These are phyloP conservation scores for Sebastes oblongus DNA, from an alignment of 2,797 vertebrate genomes.

Conservation along the genomic window DNA sequence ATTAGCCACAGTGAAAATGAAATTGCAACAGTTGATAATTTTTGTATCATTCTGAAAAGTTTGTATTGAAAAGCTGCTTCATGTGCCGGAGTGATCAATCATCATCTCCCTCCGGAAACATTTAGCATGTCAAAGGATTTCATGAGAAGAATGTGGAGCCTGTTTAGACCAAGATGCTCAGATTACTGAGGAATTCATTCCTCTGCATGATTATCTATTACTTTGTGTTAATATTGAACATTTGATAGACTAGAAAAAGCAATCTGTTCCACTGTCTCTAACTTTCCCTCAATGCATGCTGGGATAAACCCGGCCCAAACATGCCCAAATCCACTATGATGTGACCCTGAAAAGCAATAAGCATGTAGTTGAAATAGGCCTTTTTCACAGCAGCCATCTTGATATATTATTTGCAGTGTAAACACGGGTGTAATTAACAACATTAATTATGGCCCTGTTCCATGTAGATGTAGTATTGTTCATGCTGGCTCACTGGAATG, in stretches of 20 bases:
- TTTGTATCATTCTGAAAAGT: constrained; percentile 38
- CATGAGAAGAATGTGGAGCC: background rate
- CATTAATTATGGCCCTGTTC: too few relatives aligned
- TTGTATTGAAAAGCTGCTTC: constrained; percentile 50
- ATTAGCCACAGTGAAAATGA: constrained; percentile 47
- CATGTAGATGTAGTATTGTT: too few relatives aligned
- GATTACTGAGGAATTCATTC: background rate
- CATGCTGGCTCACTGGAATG: too few relatives aligned
- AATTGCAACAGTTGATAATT: constrained; percentile 42
- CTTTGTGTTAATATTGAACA: background rate
- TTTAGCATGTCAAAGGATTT: constrained; percentile 38
- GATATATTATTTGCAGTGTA: too few relatives aligned
- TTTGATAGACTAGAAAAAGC: background rate
- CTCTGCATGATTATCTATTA: background rate
- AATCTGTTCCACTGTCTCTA: background rate
- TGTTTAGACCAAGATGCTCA: background rate
- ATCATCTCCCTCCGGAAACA: constrained; percentile 40
- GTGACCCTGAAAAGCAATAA: background rate
- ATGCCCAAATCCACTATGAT: background rate
- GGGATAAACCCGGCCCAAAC: too few relatives aligned
- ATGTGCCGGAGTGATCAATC: constrained; percentile 36
- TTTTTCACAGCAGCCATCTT: too few relatives aligned
- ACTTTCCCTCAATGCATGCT: background rate
- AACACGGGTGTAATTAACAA: too few relatives aligned
- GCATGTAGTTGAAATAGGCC: background rate